Conservation (phyloP, 2,113 vertebrate genomes). For the Hippoglossus stenolepis region DNA sequence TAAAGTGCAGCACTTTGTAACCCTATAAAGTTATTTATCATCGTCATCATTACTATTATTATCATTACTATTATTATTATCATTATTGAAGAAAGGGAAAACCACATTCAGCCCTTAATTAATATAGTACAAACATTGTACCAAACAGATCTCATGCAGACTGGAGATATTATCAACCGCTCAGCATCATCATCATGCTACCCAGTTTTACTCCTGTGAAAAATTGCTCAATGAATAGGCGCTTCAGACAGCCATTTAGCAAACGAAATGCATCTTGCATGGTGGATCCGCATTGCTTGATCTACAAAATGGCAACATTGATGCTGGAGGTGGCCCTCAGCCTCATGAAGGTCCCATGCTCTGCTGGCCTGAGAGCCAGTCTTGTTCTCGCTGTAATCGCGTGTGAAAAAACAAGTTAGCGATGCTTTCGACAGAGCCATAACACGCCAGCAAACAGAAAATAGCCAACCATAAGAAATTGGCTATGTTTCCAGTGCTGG, state of each 20-base stretch:
- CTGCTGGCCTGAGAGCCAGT: conserved; percentile 63
- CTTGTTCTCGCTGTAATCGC: conserved; percentile 77
- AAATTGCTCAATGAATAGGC: conserved; percentile 78
- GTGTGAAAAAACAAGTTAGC: conserved; percentile 81
- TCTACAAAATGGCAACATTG: conserved; percentile 81
- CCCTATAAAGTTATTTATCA: neutral
- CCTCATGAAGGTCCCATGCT: conserved; percentile 81
- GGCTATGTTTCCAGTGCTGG: conserved; percentile 66
- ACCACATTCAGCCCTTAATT: conserved; percentile 8
- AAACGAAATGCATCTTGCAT: conserved; percentile 81
- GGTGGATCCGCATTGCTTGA: conserved; percentile 73
- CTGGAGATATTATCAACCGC: conserved; percentile 61
- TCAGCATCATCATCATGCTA: conserved; percentile 66
- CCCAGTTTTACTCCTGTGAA: conserved; percentile 76
- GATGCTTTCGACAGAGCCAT: conserved; percentile 63
- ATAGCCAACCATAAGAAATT: conserved; percentile 73
- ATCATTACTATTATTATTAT: neutral
- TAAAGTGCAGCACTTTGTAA: neutral
- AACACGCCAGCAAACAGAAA: conserved; percentile 51
- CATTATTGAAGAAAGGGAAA: neutral
- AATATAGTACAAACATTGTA: conserved; percentile 73
- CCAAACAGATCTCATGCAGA: conserved; percentile 66
- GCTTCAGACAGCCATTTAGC: conserved; percentile 71
- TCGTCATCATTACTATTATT: neutral
- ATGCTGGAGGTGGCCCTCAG: conserved; percentile 72